Evolutionary conservation across 2,888 invertebrate species (phyloP).

Genomic region (Auanema freiburgensis): DNA sequence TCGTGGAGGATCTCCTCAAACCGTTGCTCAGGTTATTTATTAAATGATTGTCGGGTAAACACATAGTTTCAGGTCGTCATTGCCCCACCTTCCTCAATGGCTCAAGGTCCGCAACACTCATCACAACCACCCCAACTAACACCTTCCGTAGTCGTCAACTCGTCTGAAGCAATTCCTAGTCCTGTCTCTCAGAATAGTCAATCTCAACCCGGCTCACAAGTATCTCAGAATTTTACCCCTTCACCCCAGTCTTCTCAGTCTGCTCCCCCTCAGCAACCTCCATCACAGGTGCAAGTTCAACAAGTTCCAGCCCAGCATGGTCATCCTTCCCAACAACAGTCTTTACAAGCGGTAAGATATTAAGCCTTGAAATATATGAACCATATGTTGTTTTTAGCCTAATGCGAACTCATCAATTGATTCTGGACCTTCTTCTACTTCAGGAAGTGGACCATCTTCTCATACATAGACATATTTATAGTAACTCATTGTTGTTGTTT

Average conservation of each 20-base stretch:
- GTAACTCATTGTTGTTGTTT: too few relatives aligned
- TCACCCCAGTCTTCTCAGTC: too few relatives aligned
- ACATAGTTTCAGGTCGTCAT: slow-evolving; percentile 11
- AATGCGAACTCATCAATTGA: background rate
- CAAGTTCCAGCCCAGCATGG: background rate
- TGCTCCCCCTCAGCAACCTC: slow-evolving; percentile 2
- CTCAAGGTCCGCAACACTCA: too few relatives aligned
- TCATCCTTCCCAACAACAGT: too few relatives aligned
- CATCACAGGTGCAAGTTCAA: background rate
- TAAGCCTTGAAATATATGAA: background rate
- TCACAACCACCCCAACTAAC: too few relatives aligned
- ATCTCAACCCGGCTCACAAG: too few relatives aligned
- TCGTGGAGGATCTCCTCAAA: slow-evolving; percentile 9
- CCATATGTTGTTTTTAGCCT: background rate
- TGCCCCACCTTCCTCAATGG: slow-evolving; percentile 10
- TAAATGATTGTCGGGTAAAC: background rate
- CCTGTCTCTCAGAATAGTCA: too few relatives aligned
- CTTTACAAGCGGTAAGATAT: background rate
- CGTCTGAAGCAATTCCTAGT: too few relatives aligned
- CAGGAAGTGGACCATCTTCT: slow-evolving; percentile 1
- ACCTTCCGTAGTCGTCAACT: too few relatives aligned
- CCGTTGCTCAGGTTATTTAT: slow-evolving; percentile 13
- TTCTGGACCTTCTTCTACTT: background rate
- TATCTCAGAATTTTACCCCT: too few relatives aligned
- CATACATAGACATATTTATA: too few relatives aligned